A percentile compares a stretch with the other conserved stretches of the same genome.
phyloP scores from a whole-genome alignment of 2,888 invertebrate species.

The Drosophila longiperda region DNA sequence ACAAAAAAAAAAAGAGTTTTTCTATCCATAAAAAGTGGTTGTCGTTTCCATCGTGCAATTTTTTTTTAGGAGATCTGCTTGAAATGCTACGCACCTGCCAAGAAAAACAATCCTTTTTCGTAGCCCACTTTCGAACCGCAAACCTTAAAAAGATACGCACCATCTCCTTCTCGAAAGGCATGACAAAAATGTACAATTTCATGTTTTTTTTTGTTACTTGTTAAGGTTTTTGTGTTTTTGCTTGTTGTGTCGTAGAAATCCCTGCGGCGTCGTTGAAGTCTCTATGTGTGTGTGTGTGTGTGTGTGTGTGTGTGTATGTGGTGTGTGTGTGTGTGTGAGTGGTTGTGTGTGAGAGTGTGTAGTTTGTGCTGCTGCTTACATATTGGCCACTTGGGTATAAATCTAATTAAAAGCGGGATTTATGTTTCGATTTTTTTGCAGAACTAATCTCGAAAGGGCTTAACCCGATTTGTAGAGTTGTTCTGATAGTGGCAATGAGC shows the following conservation, averaged over 20 bases:
- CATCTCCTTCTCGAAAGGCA: conserved; percentile 10
- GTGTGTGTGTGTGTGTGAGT: conserved; percentile 13
- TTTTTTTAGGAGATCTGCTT: background rate
- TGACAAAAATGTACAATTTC: conserved; percentile 38
- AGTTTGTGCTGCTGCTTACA: conserved; percentile 9
- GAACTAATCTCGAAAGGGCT: conserved; percentile 50
- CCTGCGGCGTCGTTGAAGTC: conserved; percentile 38
- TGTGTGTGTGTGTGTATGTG: conserved; percentile 4
- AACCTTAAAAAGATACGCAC: background rate
- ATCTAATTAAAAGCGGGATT: conserved; percentile 73
- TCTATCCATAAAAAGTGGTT: background rate
- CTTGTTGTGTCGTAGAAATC: conserved; percentile 28
- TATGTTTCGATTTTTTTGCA: conserved; percentile 53
- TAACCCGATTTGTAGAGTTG: conserved; percentile 52
- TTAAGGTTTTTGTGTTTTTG: conserved; percentile 42
- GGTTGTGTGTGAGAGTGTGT: conserved; percentile 7
- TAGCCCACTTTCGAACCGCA: background rate
- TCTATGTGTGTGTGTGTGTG: background rate
- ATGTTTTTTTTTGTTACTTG: conserved; percentile 24
- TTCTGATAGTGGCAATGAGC: conserved; percentile 36
- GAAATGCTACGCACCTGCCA: background rate
- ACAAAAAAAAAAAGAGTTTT: background rate
- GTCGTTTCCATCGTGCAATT: background rate
- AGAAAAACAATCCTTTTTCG: background rate
- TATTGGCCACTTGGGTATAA: conserved; percentile 72